Evolutionary conservation across 2,797 vertebrate species (phyloP).

Genomic region (Neostethus bicornis): DNA sequence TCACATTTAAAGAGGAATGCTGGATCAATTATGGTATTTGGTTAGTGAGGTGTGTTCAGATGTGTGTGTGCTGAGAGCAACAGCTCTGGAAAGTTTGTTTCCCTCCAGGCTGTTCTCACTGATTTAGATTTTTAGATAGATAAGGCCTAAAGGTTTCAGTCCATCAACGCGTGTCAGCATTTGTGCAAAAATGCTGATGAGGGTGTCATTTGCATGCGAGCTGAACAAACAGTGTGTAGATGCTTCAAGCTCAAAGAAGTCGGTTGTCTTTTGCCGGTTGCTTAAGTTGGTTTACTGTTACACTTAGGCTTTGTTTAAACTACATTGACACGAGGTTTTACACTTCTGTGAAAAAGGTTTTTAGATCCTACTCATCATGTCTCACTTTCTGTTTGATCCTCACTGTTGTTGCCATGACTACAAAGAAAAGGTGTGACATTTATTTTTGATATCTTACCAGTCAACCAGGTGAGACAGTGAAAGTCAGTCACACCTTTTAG

Average conservation of each 20-base stretch:
- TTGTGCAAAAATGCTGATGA: conserved; percentile 54
- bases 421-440: conserved; percentile 60
- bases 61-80: not conserved
- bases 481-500: conserved; percentile 14
- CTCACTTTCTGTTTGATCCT: conserved; percentile 31
- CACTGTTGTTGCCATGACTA: conserved; percentile 53
- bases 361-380: conserved; percentile 26
- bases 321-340: conserved; percentile 27
- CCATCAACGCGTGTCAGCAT: not conserved
- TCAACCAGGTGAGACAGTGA: conserved; percentile 38
- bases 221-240: conserved; percentile 34
- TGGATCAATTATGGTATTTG: conserved; percentile 51
- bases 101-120: conserved; percentile 19
- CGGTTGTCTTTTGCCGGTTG: conserved; percentile 15
- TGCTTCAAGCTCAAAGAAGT: conserved; percentile 18
- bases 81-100: conserved; percentile 11
- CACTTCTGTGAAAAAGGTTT: conserved; percentile 32
- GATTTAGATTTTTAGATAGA: conserved; percentile 36
- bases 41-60: conserved; percentile 57
- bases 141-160: conserved; percentile 4
- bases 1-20: conserved; percentile 38
- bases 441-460: conserved; percentile 52
- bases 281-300: conserved; percentile 50
- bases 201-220: conserved; percentile 27
- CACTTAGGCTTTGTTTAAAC: conserved; percentile 47